These are phyloP conservation scores for Podarcis muralis DNA, from an alignment of 2,113 vertebrate species.

Conservation along the genomic window DNA sequence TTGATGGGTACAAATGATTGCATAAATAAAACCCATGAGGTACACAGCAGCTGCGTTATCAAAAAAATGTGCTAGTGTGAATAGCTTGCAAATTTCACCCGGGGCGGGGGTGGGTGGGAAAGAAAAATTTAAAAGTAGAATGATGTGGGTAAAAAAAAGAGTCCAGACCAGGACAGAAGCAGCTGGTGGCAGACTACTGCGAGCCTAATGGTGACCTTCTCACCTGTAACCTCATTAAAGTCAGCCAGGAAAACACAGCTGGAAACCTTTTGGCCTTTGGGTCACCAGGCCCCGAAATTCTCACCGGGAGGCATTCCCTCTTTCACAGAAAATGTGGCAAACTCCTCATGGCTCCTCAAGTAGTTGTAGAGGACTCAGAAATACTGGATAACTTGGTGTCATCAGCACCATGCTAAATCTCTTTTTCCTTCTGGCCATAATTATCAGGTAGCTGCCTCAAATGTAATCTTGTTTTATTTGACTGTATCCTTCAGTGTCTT, in stretches of 20 bases:
- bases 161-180: neutral
- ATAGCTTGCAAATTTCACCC: neutral
- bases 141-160: neutral
- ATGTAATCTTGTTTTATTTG: too few species aligned
- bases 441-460: neutral
- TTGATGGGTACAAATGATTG: neutral
- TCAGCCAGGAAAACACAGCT: constrained; percentile 21
- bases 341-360: neutral
- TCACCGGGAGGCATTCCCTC: neutral
- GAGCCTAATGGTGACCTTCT: constrained; percentile 3
- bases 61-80: neutral
- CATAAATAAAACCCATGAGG: neutral
- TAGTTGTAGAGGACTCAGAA: neutral
- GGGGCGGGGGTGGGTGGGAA: neutral
- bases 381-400: neutral
- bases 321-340: neutral
- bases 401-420: neutral
- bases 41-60: neutral
- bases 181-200: neutral
- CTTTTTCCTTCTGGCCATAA: neutral
- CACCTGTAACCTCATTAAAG: constrained; percentile 23
- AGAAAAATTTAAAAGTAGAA: neutral
- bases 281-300: constrained; percentile 20
- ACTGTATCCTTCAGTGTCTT: too few species aligned
- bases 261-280: neutral